These are phyloP conservation scores for Zygaena filipendulae DNA, from an alignment of 2,888 invertebrate species.

Conservation along the genomic window DNA sequence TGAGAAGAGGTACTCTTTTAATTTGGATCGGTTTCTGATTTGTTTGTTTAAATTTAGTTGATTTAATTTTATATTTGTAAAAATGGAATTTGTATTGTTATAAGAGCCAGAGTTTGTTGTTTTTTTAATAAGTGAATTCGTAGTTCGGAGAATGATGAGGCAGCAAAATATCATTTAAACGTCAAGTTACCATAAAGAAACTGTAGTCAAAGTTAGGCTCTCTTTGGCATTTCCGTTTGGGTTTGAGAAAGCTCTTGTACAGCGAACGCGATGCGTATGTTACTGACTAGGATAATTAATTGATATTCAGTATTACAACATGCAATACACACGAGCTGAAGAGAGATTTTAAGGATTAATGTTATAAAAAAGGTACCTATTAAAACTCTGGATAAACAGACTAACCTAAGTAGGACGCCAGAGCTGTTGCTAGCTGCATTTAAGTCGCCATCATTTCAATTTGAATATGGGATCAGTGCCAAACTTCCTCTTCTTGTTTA, in stretches of 20 bases:
- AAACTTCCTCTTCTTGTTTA: conserved; percentile 66
- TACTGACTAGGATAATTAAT: conserved; percentile 20
- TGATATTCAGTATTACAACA: conserved; percentile 54
- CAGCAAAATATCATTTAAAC: conserved; percentile 61
- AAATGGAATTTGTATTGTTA: conserved; percentile 65
- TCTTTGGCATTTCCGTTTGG: conserved; percentile 51
- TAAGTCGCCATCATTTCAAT: conserved; percentile 58
- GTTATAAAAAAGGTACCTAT: conserved; percentile 67
- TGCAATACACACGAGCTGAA: conserved; percentile 51
- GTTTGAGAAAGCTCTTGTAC: conserved; percentile 30
- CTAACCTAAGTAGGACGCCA: conserved; percentile 51
- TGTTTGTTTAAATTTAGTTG: conserved; percentile 63
- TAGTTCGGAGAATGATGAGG: conserved; percentile 52
- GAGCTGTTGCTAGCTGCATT: conserved; percentile 65
- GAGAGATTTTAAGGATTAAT: conserved; percentile 63
- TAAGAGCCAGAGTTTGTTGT: conserved; percentile 59
- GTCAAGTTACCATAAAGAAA: conserved; percentile 62
- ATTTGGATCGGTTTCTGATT: conserved; percentile 54
- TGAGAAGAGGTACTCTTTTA: conserved; percentile 63
- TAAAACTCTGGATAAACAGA: conserved; percentile 61
- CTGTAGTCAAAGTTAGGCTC: conserved; percentile 60
- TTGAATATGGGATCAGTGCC: conserved; percentile 67
- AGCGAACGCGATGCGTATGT: conserved; percentile 19
- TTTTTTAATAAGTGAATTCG: conserved; percentile 59
- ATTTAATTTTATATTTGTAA: conserved; percentile 58